phyloP scores from a whole-genome alignment of 2,113 vertebrate genomes.

The Gopherus flavomarginatus region DNA sequence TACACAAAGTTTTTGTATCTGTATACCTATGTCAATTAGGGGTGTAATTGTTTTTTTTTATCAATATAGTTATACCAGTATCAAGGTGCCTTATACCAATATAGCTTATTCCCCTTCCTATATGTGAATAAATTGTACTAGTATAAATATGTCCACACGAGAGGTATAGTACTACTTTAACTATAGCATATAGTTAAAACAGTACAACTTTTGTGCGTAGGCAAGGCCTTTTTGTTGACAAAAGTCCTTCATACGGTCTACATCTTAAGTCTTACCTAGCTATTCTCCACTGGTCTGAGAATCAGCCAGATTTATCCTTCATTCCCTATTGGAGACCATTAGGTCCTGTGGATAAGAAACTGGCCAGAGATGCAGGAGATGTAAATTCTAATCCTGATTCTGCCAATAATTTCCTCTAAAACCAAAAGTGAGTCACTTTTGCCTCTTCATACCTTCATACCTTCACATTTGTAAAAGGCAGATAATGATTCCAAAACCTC shows the following conservation, averaged over 20 bases:
- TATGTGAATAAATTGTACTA: background rate
- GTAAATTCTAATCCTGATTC: background rate
- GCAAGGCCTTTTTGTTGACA: background rate
- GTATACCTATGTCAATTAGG: background rate
- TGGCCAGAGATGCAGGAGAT: background rate
- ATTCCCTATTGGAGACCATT: background rate
- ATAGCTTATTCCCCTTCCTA: background rate
- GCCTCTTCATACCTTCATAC: background rate
- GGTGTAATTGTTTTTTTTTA: background rate
- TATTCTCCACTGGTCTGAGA: background rate
- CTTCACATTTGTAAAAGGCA: background rate
- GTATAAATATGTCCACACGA: background rate
- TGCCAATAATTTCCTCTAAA: background rate
- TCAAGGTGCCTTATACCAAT: background rate
- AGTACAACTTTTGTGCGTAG: background rate
- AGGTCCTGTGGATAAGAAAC: background rate
- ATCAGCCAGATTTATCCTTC: background rate
- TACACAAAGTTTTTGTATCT: accelerated
- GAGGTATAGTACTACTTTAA: background rate
- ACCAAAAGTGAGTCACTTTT: background rate
- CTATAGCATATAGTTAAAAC: background rate
- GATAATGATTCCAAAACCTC: background rate
- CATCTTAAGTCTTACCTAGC: background rate
- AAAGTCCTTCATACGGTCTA: background rate
- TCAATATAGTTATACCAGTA: background rate